Percentiles rank a stretch among this genome's conserved stretches.
Evolutionary conservation across 2,113 vertebrate species (phyloP).

Genomic region (Chaenogobius annularis): DNA sequence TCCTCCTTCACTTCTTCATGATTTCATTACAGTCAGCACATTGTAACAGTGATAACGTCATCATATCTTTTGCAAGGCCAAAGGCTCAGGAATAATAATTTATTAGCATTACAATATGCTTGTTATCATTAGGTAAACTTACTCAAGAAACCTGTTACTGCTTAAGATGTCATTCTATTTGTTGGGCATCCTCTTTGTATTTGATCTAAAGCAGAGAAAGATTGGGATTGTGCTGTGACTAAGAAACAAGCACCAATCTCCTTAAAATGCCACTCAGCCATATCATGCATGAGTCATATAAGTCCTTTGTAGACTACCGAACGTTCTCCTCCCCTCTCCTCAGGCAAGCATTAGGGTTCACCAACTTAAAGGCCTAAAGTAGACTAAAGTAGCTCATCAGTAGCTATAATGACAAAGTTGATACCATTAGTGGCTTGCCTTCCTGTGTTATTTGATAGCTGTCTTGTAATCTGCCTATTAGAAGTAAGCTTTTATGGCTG

Average conservation of each 20-base stretch:
- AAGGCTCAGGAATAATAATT: background rate
- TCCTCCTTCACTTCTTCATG: background rate
- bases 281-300: slow-evolving; percentile 62
- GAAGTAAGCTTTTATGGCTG: slow-evolving; percentile 54
- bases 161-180: slow-evolving; percentile 21
- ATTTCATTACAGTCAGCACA: background rate
- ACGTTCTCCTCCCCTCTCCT: slow-evolving; percentile 55
- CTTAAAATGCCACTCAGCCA: slow-evolving; percentile 38
- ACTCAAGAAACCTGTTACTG: slow-evolving; percentile 18
- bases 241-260: slow-evolving; percentile 56
- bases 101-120: slow-evolving; percentile 19
- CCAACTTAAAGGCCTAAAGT: slow-evolving; percentile 39
- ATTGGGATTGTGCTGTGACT: slow-evolving; percentile 57
- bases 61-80: slow-evolving; percentile 12
- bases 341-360: slow-evolving; percentile 35
- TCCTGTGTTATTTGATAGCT: slow-evolving; percentile 47
- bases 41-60: background rate
- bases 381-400: slow-evolving; percentile 50
- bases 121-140: slow-evolving; percentile 44
- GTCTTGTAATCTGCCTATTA: slow-evolving; percentile 57
- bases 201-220: slow-evolving; percentile 30
- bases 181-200: slow-evolving; percentile 29
- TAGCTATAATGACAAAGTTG: slow-evolving; percentile 61
- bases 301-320: slow-evolving; percentile 27
- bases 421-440: slow-evolving; percentile 58